Percentiles rank a stretch among this genome's conserved stretches.
Evolutionary conservation across 1,140 invertebrate species (phyloP).

Genomic region (Panagrolaimus sp.): DNA sequence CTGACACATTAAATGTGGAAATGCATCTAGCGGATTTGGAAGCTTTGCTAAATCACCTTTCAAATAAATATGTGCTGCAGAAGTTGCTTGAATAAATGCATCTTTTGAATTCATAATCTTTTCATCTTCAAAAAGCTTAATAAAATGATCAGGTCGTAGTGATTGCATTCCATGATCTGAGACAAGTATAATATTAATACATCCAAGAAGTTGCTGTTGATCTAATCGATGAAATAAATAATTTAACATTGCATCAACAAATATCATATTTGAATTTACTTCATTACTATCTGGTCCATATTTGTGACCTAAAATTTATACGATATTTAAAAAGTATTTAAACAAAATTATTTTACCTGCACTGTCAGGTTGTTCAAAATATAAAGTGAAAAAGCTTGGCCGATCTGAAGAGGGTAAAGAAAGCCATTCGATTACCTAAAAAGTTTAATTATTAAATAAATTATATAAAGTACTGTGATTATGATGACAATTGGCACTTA

Average conservation of each 20-base stretch:
- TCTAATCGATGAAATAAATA: slow-evolving; percentile 36
- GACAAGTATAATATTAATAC: slow-evolving; percentile 50
- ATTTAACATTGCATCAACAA: slow-evolving; percentile 38
- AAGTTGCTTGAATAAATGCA: too few relatives aligned
- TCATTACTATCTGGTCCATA: too few relatives aligned
- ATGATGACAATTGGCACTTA: too few relatives aligned
- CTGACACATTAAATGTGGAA: slow-evolving; percentile 18
- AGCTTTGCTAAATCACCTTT: not conserved
- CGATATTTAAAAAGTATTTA: too few relatives aligned
- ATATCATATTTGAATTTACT: slow-evolving; percentile 30
- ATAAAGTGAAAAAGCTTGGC: slow-evolving; percentile 64
- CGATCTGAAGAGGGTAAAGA: slow-evolving; percentile 59
- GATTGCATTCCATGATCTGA: slow-evolving; percentile 51
- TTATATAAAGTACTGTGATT: too few relatives aligned
- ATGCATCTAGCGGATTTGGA: not conserved
- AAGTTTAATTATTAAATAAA: slow-evolving; percentile 11
- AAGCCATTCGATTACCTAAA: slow-evolving; percentile 66
- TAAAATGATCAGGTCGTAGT: slow-evolving; percentile 21
- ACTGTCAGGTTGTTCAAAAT: slow-evolving; percentile 70
- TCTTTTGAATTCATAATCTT: too few relatives aligned
- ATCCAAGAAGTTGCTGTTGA: slow-evolving; percentile 40
- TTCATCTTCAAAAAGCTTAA: slow-evolving; percentile 12
- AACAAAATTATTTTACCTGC: slow-evolving; percentile 58
- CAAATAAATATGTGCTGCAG: slow-evolving; percentile 23
- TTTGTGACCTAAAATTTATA: too few relatives aligned